Percentiles rank a stretch among this genome's conserved stretches.
These are phyloP conservation scores for Conopomorpha cramerella DNA, from an alignment of 1,140 invertebrate species.

Conservation along the genomic window DNA sequence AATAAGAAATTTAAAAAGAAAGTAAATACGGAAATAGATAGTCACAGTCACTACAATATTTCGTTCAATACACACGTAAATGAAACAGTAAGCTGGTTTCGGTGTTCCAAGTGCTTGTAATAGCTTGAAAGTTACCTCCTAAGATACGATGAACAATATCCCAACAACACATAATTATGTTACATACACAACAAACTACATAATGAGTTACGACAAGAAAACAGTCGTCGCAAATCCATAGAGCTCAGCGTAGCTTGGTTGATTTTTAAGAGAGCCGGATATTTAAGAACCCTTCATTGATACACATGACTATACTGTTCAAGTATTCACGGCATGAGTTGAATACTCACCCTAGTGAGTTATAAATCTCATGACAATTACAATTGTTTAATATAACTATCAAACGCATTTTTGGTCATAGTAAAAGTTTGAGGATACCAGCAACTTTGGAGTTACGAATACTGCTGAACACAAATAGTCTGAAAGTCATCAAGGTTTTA, in stretches of 20 bases:
- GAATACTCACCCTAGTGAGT: background rate
- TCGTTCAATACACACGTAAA: too few relatives aligned
- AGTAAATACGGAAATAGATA: too few relatives aligned
- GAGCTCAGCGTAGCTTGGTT: slow-evolving; percentile 8
- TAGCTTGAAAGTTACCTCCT: slow-evolving; percentile 39
- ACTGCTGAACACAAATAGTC: slow-evolving; percentile 48
- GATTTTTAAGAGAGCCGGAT: too few relatives aligned
- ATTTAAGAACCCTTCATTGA: too few relatives aligned
- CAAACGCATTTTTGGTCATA: too few relatives aligned
- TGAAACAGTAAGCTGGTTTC: too few relatives aligned
- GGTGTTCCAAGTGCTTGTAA: slow-evolving; percentile 45
- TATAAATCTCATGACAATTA: slow-evolving; percentile 4
- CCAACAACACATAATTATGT: slow-evolving; percentile 48
- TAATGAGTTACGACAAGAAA: slow-evolving; percentile 46
- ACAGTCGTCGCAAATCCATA: slow-evolving; percentile 58
- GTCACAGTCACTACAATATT: too few relatives aligned
- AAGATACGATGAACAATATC: slow-evolving; percentile 35
- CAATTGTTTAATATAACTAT: slow-evolving; percentile 24
- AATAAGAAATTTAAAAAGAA: too few relatives aligned
- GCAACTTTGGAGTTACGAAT: slow-evolving; percentile 54
- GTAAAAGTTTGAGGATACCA: too few relatives aligned
- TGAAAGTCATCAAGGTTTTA: slow-evolving; percentile 28
- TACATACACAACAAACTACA: slow-evolving; percentile 55
- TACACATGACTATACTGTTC: background rate
- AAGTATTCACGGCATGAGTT: background rate